Percentiles rank a stretch among this genome's conserved stretches.
Evolutionary conservation across 2,888 invertebrate species (phyloP).

Genomic region (Eudasyphora cyanicolor): DNA sequence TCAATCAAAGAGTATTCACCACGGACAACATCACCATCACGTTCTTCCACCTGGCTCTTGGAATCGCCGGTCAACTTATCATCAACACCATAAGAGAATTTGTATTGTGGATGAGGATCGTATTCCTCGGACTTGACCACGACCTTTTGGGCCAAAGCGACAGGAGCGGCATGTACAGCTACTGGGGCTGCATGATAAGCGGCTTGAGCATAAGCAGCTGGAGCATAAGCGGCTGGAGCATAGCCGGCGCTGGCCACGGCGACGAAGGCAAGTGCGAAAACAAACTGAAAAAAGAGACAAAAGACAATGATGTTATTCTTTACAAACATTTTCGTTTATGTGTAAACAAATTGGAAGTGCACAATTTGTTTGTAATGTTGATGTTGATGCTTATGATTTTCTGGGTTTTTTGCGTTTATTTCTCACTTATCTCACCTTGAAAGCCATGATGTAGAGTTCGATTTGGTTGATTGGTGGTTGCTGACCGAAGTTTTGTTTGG

Average conservation of each 20-base stretch:
- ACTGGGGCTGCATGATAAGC: conserved; percentile 62
- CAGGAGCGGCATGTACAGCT: conserved; percentile 65
- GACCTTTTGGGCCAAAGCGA: conserved; percentile 65
- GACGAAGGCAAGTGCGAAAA: conserved; percentile 75
- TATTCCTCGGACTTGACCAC: conserved; percentile 70
- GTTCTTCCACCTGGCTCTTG: conserved; percentile 77
- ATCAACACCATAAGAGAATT: conserved; percentile 76
- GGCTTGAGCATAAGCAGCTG: conserved; percentile 72
- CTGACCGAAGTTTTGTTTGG: conserved; percentile 51
- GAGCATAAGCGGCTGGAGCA: conserved; percentile 72
- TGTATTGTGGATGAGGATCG: conserved; percentile 77
- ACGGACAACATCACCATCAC: conserved; percentile 77
- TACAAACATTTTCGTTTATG: conserved; percentile 12
- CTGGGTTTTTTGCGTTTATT: not conserved
- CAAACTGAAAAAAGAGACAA: conserved; percentile 69
- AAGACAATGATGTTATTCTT: not conserved
- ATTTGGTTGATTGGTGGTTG: conserved; percentile 26
- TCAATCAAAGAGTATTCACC: conserved; percentile 78
- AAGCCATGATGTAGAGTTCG: conserved; percentile 70
- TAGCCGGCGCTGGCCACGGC: conserved; percentile 75
- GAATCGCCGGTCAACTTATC: conserved; percentile 76
- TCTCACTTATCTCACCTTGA: conserved; percentile 71
- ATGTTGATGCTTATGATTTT: not conserved
- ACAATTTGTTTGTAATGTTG: conserved; percentile 22
- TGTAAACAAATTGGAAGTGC: conserved; percentile 2